Percentiles rank a stretch among this genome's conserved stretches.
Conservation (phyloP, 1,140 invertebrate species). For the Phthorimaea operculella region DNA sequence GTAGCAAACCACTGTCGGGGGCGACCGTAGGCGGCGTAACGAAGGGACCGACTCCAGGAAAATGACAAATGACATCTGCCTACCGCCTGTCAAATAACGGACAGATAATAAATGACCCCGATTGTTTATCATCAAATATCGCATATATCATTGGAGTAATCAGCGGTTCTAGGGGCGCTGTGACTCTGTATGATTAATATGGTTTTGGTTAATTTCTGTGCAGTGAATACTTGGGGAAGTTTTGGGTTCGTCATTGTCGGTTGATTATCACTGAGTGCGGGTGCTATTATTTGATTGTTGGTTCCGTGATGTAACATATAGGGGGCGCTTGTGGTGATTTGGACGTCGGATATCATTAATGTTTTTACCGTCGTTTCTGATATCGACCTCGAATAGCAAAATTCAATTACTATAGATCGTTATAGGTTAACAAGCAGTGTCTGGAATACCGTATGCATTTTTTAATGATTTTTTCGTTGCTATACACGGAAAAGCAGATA, state of each 20-base stretch:
- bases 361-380: too few relatives aligned
- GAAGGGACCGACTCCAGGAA: slow-evolving; percentile 62
- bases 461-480: too few relatives aligned
- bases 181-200: slow-evolving; percentile 62
- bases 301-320: neutral
- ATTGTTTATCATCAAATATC: slow-evolving; percentile 70
- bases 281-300: slow-evolving; percentile 5
- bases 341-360: neutral
- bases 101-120: slow-evolving; percentile 70
- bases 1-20: slow-evolving; percentile 61
- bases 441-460: too few relatives aligned
- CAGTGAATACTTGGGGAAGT: slow-evolving; percentile 56
- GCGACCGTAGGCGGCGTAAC: slow-evolving; percentile 60
- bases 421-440: too few relatives aligned
- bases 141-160: slow-evolving; percentile 68
- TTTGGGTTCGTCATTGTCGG: slow-evolving; percentile 43
- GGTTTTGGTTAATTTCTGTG: slow-evolving; percentile 64
- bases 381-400: too few relatives aligned
- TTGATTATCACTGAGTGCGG: slow-evolving; percentile 25
- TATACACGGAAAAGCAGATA: too few relatives aligned
- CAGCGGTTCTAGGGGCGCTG: slow-evolving; percentile 41
- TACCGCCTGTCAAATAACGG: slow-evolving; percentile 69
- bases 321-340: neutral
- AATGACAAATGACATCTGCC: slow-evolving; percentile 71
- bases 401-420: too few relatives aligned